Conservation (phyloP, 2,797 vertebrate genomes). For the Manis javanica region DNA sequence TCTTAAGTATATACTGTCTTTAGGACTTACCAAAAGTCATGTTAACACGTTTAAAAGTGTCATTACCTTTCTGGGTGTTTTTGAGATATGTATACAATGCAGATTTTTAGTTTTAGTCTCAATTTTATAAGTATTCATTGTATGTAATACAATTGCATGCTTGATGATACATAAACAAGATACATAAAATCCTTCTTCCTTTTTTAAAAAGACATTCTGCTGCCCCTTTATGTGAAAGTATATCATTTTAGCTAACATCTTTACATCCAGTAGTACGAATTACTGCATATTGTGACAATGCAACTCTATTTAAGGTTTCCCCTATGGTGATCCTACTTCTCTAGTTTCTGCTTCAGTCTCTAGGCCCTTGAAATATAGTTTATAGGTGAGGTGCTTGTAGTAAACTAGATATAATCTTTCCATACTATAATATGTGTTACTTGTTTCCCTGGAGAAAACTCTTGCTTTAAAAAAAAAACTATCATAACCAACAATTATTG, state of each 20-base stretch:
- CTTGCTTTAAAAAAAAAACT: background rate
- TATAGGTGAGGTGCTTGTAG: background rate
- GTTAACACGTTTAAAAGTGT: background rate
- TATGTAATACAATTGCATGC: background rate
- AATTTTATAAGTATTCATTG: background rate
- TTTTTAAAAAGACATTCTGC: background rate
- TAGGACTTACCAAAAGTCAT: background rate
- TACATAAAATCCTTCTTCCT: background rate
- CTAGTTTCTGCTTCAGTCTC: background rate
- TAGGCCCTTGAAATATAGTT: background rate
- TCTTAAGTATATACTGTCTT: background rate
- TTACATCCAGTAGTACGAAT: background rate
- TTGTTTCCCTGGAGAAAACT: background rate
- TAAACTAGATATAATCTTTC: background rate
- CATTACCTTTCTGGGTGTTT: background rate
- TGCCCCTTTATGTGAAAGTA: background rate
- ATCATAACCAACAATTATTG: background rate
- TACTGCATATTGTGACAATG: background rate
- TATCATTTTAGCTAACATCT: background rate
- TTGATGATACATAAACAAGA: background rate
- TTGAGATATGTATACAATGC: background rate
- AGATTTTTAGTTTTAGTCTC: background rate
- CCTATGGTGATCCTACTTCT: background rate
- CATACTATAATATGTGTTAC: background rate
- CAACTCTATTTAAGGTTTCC: background rate